These are phyloP conservation scores for Seriola rivoliana DNA, from an alignment of 2,113 vertebrate genomes.

Conservation along the genomic window DNA sequence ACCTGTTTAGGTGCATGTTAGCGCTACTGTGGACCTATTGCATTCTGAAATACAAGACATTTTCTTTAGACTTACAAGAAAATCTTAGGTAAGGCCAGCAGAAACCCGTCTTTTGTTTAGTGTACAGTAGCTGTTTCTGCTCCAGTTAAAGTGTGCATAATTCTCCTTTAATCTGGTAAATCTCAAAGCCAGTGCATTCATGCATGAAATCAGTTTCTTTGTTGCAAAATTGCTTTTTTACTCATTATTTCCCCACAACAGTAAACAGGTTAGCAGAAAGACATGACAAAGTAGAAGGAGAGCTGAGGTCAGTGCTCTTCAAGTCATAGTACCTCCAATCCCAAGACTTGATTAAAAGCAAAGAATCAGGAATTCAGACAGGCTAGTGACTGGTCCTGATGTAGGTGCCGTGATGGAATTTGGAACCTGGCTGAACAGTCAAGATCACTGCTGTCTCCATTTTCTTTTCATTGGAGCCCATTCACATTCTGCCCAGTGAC, in stretches of 20 bases:
- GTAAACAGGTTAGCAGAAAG: constrained; percentile 24
- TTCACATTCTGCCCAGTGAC: constrained; percentile 31
- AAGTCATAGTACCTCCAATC: constrained; percentile 48
- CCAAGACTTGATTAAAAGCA: constrained; percentile 40
- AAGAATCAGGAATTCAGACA: constrained; percentile 48
- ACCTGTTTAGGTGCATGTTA: background rate
- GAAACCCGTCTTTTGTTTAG: constrained; percentile 49
- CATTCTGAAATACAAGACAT: background rate
- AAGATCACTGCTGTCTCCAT: constrained; percentile 35
- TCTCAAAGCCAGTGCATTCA: constrained; percentile 57
- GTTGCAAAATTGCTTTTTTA: constrained; percentile 36
- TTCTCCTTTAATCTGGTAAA: constrained; percentile 60
- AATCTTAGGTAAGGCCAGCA: constrained; percentile 33
- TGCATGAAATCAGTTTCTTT: constrained; percentile 49
- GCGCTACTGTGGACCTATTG: background rate
- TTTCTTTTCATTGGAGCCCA: constrained; percentile 35
- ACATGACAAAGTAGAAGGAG: constrained; percentile 30
- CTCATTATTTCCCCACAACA: constrained; percentile 20
- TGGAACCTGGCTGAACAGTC: constrained; percentile 41
- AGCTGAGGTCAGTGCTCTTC: constrained; percentile 24
- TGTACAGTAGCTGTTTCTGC: constrained; percentile 54
- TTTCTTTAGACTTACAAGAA: constrained; percentile 26
- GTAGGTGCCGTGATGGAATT: constrained; percentile 60
- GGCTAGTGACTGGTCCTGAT: constrained; percentile 32
- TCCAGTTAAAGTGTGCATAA: constrained; percentile 58